Conservation (phyloP, 2,797 vertebrate genomes). For the Poecilia picta region DNA sequence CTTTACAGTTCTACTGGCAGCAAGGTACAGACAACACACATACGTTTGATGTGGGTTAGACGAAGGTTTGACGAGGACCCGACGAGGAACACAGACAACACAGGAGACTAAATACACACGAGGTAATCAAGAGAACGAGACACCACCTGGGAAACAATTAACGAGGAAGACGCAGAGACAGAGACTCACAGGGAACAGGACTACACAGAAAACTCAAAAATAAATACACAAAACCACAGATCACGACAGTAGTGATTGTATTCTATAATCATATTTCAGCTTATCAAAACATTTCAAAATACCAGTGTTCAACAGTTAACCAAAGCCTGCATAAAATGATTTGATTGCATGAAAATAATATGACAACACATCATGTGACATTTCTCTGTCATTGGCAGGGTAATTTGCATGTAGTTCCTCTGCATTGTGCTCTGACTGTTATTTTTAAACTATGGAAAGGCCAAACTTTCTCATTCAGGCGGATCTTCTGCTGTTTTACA, state of each 20-base stretch:
- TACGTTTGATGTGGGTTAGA: too few species aligned
- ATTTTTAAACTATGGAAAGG: background rate
- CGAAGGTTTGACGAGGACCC: too few species aligned
- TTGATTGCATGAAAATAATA: background rate
- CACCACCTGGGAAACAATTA: too few species aligned
- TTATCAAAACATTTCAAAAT: background rate
- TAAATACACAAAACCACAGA: too few species aligned
- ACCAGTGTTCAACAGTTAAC: background rate
- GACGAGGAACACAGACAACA: too few species aligned
- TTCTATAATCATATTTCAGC: background rate
- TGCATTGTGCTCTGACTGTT: background rate
- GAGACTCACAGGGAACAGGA: too few species aligned
- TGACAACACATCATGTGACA: background rate
- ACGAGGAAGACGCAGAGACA: too few species aligned
- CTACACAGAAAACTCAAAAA: too few species aligned
- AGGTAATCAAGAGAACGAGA: too few species aligned
- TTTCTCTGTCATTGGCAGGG: background rate
- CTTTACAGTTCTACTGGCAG: too few species aligned
- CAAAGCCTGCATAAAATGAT: background rate
- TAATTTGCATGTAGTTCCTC: background rate
- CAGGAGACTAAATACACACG: too few species aligned
- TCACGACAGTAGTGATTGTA: background rate
- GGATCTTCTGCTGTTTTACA: background rate
- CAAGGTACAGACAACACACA: too few species aligned
- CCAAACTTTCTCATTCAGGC: background rate